Percentiles rank a stretch among this genome's conserved stretches.
Conservation (phyloP, 2,888 invertebrate genomes). For the Platycheirus rosarum region DNA sequence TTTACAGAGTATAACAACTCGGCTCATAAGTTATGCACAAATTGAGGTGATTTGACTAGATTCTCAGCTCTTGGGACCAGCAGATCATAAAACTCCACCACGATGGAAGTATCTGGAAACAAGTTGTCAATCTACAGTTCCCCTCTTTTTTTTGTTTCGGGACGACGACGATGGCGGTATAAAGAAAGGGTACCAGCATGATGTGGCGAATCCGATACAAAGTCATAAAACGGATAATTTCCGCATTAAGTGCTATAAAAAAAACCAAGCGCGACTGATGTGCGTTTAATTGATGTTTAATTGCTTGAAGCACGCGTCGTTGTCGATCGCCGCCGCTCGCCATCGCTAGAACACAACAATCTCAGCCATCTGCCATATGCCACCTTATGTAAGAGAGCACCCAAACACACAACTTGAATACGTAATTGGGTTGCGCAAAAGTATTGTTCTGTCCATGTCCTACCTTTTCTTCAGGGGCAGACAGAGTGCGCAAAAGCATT, state of each 20-base stretch:
- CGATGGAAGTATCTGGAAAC: slow-evolving; percentile 18
- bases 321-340: not conserved
- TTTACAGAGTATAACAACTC: not conserved
- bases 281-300: slow-evolving; percentile 74
- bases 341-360: slow-evolving; percentile 44
- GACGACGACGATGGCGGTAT: not conserved
- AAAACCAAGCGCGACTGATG: slow-evolving; percentile 58
- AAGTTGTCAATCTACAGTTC: slow-evolving; percentile 30
- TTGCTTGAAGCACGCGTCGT: slow-evolving; percentile 57
- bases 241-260: slow-evolving; percentile 66
- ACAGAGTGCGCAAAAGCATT: slow-evolving; percentile 33
- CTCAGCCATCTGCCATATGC: slow-evolving; percentile 11
- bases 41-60: not conserved
- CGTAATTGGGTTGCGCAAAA: slow-evolving; percentile 60
- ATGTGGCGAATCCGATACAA: slow-evolving; percentile 50
- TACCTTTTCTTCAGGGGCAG: slow-evolving; percentile 37
- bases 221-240: slow-evolving; percentile 61
- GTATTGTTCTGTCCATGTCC: slow-evolving; percentile 62
- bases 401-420: slow-evolving; percentile 47
- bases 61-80: not conserved
- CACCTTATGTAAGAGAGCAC: slow-evolving; percentile 51
- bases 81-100: slow-evolving; percentile 18
- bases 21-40: not conserved
- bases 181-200: too few relatives aligned
- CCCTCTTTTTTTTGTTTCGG: slow-evolving; percentile 2